Evolutionary conservation across 1,140 invertebrate genomes (phyloP).

Genomic region (Pygmarrhopalites habei): DNA sequence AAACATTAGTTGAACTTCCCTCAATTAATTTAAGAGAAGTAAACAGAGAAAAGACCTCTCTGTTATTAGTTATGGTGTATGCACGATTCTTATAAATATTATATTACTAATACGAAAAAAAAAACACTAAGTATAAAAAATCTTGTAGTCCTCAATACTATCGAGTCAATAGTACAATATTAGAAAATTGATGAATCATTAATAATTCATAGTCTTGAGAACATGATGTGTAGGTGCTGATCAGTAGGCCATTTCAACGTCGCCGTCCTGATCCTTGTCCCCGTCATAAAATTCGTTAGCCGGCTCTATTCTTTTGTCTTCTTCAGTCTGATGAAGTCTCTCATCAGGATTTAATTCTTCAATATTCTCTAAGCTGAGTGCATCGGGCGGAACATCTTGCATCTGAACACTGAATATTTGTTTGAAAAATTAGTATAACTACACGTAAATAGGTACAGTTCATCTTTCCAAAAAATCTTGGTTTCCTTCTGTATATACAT

Average conservation of each 20-base stretch:
- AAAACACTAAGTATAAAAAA: too few species aligned
- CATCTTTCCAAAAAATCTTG: not conserved
- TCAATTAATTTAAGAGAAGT: too few species aligned
- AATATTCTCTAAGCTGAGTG: conserved; percentile 51
- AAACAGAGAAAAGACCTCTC: too few species aligned
- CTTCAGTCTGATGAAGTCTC: conserved; percentile 66
- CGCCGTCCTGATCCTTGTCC: conserved; percentile 56
- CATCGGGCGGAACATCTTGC: conserved; percentile 76
- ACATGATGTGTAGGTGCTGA: too few species aligned
- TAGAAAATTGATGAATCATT: too few species aligned
- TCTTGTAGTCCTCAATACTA: too few species aligned
- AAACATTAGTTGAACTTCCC: too few species aligned
- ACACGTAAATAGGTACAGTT: not conserved
- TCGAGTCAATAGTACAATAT: too few species aligned
- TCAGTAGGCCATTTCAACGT: conserved; percentile 11
- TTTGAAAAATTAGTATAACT: not conserved
- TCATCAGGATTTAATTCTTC: conserved; percentile 68
- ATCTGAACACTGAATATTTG: conserved; percentile 69
- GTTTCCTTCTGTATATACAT: not conserved
- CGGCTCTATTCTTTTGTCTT: conserved; percentile 76
- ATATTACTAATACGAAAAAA: too few species aligned
- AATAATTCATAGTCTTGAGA: too few species aligned
- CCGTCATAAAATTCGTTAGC: conserved; percentile 90
- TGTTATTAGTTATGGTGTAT: too few species aligned
- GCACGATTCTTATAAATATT: too few species aligned